phyloP scores from a whole-genome alignment of 1,140 invertebrate genomes.

The Diuraphis noxia region DNA sequence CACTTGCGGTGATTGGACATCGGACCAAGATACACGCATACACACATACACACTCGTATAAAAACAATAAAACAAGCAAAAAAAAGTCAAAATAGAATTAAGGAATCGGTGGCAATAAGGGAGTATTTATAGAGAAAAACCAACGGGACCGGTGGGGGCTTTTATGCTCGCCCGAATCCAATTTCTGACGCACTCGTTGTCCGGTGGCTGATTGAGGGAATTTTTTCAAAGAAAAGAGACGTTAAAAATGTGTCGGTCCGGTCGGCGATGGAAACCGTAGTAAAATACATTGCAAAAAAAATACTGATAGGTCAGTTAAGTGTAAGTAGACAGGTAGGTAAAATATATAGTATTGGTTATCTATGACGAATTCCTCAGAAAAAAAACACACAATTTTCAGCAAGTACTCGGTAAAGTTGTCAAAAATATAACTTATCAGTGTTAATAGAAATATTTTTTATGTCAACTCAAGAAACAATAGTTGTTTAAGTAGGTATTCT shows the following conservation, averaged over 20 bases:
- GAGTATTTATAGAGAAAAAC: background rate
- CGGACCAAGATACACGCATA: background rate
- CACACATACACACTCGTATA: background rate
- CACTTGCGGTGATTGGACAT: background rate
- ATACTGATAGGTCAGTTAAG: background rate
- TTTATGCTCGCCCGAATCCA: background rate
- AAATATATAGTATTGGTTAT: background rate
- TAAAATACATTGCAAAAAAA: background rate
- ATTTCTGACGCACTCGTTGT: constrained; percentile 22
- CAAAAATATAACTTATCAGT: background rate
- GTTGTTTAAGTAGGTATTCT: too few species aligned
- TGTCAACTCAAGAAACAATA: background rate
- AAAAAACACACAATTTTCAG: background rate
- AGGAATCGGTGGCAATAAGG: background rate
- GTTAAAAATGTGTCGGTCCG: background rate
- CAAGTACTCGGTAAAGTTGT: background rate
- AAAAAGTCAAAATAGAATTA: background rate
- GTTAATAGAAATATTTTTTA: background rate
- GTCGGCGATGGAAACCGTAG: background rate
- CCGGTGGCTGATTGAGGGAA: background rate
- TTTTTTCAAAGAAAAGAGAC: background rate
- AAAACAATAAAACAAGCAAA: background rate
- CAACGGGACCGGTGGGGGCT: background rate
- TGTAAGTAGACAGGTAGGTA: background rate
- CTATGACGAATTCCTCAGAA: background rate